phyloP scores from a whole-genome alignment of 2,797 vertebrate genomes.

The Loriculus beryllinus region DNA sequence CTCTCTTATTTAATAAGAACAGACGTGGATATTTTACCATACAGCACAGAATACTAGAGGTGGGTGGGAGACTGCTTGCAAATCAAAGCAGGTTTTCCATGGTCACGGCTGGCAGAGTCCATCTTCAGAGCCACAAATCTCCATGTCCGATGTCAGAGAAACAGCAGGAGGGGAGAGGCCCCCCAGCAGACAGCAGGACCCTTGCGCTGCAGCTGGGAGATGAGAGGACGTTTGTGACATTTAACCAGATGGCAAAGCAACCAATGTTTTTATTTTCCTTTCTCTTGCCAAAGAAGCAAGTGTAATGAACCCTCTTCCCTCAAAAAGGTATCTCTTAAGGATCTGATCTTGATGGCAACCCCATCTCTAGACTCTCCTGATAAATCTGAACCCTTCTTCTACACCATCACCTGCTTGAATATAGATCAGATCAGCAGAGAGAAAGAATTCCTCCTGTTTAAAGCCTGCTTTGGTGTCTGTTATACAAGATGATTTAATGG shows the following conservation, averaged over 20 bases:
- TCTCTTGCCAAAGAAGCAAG: neutral
- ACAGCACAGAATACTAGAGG: neutral
- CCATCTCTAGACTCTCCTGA: neutral
- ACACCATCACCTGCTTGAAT: neutral
- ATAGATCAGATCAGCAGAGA: neutral
- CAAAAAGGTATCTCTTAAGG: neutral
- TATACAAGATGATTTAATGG: neutral
- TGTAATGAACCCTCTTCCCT: neutral
- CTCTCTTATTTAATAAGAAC: neutral
- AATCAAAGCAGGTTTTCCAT: neutral
- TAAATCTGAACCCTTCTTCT: neutral
- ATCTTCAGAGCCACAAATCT: neutral
- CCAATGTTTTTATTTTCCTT: neutral
- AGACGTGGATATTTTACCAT: neutral
- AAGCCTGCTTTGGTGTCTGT: neutral
- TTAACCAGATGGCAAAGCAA: neutral
- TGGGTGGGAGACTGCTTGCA: neutral
- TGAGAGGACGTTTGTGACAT: neutral
- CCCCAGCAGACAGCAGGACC: neutral
- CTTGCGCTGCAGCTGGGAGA: accelerated
- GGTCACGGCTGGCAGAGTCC: accelerated
- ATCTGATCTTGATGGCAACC: neutral
- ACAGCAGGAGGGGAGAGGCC: neutral
- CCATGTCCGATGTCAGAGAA: neutral
- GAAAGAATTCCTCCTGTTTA: neutral